Evolutionary conservation across 2,113 vertebrate genomes (phyloP).

Genomic region (Corvus cornix): DNA sequence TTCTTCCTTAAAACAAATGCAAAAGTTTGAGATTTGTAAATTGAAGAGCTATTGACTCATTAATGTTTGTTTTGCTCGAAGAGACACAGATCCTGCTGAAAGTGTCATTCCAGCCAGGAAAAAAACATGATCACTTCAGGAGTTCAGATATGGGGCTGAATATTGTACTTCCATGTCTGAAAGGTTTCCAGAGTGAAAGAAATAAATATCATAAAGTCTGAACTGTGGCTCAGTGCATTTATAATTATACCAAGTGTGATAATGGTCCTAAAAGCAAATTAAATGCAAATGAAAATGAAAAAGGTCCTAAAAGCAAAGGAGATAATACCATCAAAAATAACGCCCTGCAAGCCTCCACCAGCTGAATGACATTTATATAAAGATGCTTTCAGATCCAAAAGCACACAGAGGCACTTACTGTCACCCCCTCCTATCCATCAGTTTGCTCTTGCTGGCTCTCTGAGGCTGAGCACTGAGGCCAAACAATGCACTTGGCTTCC

Average conservation of each 20-base stretch:
- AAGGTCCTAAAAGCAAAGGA: neutral
- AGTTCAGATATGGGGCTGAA: neutral
- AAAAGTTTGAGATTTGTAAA: neutral
- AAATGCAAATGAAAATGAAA: no score
- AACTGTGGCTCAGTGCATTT: neutral
- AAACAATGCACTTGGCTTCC: neutral
- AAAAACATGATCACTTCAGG: neutral
- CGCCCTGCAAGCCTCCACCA: neutral
- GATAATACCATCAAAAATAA: conserved; percentile 5
- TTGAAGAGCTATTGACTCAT: neutral
- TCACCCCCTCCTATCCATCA: neutral
- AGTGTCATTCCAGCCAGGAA: neutral
- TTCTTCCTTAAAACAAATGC: neutral
- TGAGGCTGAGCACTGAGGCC: neutral
- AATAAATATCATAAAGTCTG: neutral
- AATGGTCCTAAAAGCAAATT: neutral
- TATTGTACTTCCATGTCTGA: neutral
- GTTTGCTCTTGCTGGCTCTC: neutral
- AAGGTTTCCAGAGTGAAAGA: neutral
- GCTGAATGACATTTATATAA: neutral
- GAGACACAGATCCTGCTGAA: neutral
- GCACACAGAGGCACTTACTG: neutral
- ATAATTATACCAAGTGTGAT: neutral
- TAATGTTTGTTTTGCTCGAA: neutral
- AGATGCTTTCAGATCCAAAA: neutral